Conservation (phyloP, 2,888 invertebrate genomes). For the Cyclophora punctaria region DNA sequence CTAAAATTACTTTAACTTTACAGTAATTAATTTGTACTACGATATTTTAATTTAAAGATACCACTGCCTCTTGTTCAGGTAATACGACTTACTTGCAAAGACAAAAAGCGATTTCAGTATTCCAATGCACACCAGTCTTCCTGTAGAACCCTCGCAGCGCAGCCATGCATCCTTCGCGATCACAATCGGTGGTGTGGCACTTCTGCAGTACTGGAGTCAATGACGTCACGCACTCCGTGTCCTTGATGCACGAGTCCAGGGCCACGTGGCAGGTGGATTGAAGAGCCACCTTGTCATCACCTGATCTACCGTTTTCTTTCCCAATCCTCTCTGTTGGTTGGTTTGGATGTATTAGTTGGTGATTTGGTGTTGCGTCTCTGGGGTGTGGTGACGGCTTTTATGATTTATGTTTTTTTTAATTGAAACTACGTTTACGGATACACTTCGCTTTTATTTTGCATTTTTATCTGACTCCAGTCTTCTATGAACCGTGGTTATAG, state of each 20-base stretch:
- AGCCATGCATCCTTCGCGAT: conserved; percentile 90
- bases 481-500: too few species aligned
- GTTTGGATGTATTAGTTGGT: too few species aligned
- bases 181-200: conserved; percentile 83
- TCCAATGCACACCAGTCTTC: conserved; percentile 85
- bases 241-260: conserved; percentile 86
- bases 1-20: too few species aligned
- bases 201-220: conserved; percentile 89
- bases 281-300: conserved; percentile 75
- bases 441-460: too few species aligned
- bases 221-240: conserved; percentile 84
- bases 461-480: too few species aligned
- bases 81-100: conserved; percentile 87
- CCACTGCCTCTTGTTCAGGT: too few species aligned
- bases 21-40: too few species aligned
- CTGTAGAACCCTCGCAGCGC: conserved; percentile 90
- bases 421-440: too few species aligned
- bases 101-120: conserved; percentile 93
- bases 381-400: too few species aligned
- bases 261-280: conserved; percentile 93
- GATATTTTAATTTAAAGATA: too few species aligned
- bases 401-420: too few species aligned
- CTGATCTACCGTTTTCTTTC: conserved; percentile 72
- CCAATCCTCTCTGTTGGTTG: conserved; percentile 63
- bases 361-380: too few species aligned